Evolutionary conservation across 2,797 vertebrate genomes (phyloP).

Genomic region (Astyanax mexicanus): DNA sequence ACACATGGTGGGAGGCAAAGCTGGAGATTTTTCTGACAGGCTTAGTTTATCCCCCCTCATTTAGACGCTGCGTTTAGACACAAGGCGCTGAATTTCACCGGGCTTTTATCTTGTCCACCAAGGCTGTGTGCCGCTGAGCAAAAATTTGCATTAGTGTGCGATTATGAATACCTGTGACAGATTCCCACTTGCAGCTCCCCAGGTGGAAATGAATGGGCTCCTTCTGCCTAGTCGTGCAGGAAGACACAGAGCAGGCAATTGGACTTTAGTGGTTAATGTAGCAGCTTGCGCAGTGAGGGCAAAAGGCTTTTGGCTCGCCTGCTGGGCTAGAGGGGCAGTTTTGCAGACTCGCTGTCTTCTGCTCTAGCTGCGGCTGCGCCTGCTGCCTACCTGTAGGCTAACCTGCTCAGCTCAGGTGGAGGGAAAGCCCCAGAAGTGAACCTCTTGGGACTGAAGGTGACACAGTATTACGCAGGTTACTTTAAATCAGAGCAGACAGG

Average conservation of each 20-base stretch:
- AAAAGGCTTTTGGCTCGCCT: conserved; percentile 80
- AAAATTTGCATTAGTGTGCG: conserved; percentile 84
- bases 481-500: conserved; percentile 72
- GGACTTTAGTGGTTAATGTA: conserved; percentile 84
- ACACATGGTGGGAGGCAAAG: conserved; percentile 73
- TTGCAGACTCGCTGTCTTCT: conserved; percentile 60
- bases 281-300: conserved; percentile 80
- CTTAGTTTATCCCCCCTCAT: conserved; percentile 82
- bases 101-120: conserved; percentile 83
- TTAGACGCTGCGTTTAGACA: conserved; percentile 80
- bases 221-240: conserved; percentile 78
- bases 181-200: conserved; percentile 78
- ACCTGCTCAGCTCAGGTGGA: conserved; percentile 74
- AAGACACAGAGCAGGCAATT: conserved; percentile 84
- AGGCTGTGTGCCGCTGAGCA: conserved; percentile 73
- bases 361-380: conserved; percentile 74
- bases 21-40: conserved; percentile 76
- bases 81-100: conserved; percentile 76
- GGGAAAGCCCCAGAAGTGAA: conserved; percentile 68
- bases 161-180: conserved; percentile 87
- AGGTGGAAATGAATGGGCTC: conserved; percentile 83
- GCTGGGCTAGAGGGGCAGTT: conserved; percentile 81
- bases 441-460: conserved; percentile 76
- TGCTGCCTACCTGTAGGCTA: conserved; percentile 80
- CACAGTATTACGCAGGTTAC: conserved; percentile 77